Evolutionary conservation across 2,113 vertebrate genomes (phyloP), one percentile per base, ranked within the genome.

Genomic region (Vanacampus margaritifer): DNA sequence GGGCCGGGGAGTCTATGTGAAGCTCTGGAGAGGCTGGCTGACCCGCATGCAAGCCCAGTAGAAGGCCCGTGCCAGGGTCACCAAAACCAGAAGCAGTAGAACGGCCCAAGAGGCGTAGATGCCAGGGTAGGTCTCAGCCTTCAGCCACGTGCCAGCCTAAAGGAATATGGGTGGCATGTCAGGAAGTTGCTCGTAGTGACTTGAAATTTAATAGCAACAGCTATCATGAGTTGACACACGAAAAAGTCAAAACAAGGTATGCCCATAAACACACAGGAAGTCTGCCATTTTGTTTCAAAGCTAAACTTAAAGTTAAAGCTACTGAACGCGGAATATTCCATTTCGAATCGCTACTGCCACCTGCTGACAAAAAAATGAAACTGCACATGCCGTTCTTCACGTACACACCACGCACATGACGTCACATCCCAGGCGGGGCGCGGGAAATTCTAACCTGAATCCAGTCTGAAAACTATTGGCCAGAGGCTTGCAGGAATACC

Each of bases 21-120:
- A 91, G 88, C 75, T 91, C 83, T 93, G 90, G 59, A 92, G 84
- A 35, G 92, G 92, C 74, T 91, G 88, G 86, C 92, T 93, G 84
- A 92, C 91, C 79, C 90, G 83, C 89, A 94, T 90, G 87, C 95
- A 96, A 78, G 91, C 92, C 95, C 95, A 96, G 85, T 96, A 96
- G 58, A 93, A 91, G 24, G 92, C 95, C 77, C 95, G 92, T 39
- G 91, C 94, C 72, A 96, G 81, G 75, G 92, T 95, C 69, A 94
- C 72, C 65, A 95, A 73, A 13, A 93, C 92, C 88, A 95, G 88
- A 64, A 96, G 86, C 70, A 95, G 92, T 75, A 94, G 83, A 73
- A 88, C 85, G 3, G 92, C 94, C 95, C 95, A 96, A 14, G 93
- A 91, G 62, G 94, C 94, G 57, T 96, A 96, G 86, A 96, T 95